Base-by-base conservation (phyloP, 2,113 vertebrate genomes). In the Sus scrofa region DNA sequence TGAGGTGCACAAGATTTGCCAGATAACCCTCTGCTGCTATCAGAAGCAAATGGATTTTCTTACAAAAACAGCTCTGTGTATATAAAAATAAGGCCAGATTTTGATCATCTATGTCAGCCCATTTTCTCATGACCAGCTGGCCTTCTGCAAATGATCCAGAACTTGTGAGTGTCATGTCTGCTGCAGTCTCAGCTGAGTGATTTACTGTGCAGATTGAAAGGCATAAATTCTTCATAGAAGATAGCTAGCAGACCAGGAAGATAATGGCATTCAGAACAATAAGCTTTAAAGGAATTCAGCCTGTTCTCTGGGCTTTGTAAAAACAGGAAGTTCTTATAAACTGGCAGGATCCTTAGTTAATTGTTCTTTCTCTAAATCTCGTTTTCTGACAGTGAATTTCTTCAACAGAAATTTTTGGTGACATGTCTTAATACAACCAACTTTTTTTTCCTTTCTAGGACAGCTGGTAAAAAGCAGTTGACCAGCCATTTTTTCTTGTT, bases 71-170 rank as follows among this genome's bases (percentile, higher is more conserved):
- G 27, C 0, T 9, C 22, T 91, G 0, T 94, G 74, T 27, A 60
- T 96, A 16, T 50, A 30, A 93, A 68, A 95, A 71, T 30, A 94
- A 50, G 10, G 6, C n/a, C 92, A 94, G 91, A 4, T 26, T 86
- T 1, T 89, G 24, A 63, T 94, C 0, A 1, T 93, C 15, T 86
- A 0, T 1, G 1, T 85, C 86, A 71, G 27, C 32, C 24, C 24
- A 52, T 96, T 98, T 95, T 89, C 70, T 88, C 37, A 19, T 82
- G 12, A 71, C 9, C 79, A 73, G 12, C 10, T 50, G 92, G 77
- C 79, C 81, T 32, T 37, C 96, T 95, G 77, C 88, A 94, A 92
- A 96, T 68, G 65, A 98, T 63, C 19, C 4, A 92, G 82, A 96
- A 84, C 94, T 82, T 50, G 30, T 95, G 96, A 96, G 62, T 94